These are phyloP conservation scores for Helicoverpa assulta DNA, from an alignment of 2,888 invertebrate species.

Conservation along the genomic window DNA sequence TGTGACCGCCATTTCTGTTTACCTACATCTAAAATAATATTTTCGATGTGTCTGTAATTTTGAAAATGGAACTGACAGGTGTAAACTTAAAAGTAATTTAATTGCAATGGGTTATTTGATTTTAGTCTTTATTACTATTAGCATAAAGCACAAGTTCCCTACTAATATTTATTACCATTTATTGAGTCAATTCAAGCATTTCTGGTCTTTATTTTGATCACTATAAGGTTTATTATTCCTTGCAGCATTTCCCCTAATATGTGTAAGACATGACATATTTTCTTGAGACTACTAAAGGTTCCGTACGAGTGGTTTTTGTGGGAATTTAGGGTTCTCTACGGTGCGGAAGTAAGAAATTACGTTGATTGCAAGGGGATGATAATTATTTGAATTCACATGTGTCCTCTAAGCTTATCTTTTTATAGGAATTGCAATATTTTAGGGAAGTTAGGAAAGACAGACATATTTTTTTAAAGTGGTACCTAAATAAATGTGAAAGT, in stretches of 20 bases:
- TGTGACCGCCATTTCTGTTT: conserved; percentile 23
- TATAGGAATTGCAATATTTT: conserved; percentile 22
- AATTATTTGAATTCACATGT: conserved; percentile 40
- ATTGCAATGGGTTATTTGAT: neutral
- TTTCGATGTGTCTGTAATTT: conserved; percentile 47
- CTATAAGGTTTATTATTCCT: neutral
- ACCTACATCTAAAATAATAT: conserved; percentile 4
- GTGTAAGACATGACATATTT: conserved; percentile 45
- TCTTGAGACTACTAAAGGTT: conserved; percentile 65
- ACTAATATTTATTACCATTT: too few relatives aligned
- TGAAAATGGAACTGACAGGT: conserved; percentile 53
- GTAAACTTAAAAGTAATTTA: conserved; percentile 7
- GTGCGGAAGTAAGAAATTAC: conserved; percentile 70
- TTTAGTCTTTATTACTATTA: fast-evolving
- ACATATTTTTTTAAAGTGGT: neutral
- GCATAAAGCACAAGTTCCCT: neutral
- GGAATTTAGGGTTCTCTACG: conserved; percentile 70
- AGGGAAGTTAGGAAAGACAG: neutral
- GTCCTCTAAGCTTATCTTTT: conserved; percentile 18
- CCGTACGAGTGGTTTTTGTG: conserved; percentile 74
- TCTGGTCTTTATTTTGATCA: fast-evolving
- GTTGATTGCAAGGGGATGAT: conserved; percentile 48
- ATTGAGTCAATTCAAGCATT: neutral
- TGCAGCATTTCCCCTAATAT: conserved; percentile 19
- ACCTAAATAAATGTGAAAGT: too few relatives aligned